Percentiles rank a stretch among this genome's conserved stretches.
Conservation (phyloP, 2,797 vertebrate genomes). For the Odontamblyopus lacepedii region DNA sequence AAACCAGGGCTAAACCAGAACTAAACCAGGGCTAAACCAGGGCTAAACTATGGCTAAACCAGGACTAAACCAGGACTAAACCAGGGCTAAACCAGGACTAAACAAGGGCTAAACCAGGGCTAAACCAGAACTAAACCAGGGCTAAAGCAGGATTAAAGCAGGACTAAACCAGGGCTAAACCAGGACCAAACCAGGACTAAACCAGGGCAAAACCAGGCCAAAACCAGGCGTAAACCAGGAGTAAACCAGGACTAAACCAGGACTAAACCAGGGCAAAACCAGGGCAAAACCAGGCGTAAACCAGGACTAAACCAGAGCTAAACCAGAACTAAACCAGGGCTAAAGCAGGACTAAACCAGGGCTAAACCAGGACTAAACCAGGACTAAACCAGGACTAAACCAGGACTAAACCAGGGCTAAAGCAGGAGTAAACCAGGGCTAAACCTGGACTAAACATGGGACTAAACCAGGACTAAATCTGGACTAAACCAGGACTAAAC, state of each 20-base stretch:
- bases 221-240: neutral
- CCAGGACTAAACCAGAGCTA: neutral
- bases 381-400: neutral
- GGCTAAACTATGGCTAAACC: neutral
- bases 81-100: neutral
- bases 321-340: neutral
- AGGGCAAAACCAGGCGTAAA: neutral
- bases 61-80: neutral
- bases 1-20: neutral
- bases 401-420: neutral
- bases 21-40: neutral
- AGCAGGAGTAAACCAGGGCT: neutral
- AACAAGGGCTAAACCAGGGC: neutral
- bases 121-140: neutral
- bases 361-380: no score
- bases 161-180: neutral
- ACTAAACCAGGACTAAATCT: neutral
- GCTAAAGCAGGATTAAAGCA: neutral
- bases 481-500: neutral
- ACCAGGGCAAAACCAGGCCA: neutral
- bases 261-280: neutral
- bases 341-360: no score
- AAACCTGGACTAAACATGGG: neutral
- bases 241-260: neutral
- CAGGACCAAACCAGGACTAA: neutral